A percentile compares a stretch with the other conserved stretches of the same genome.
Conservation (phyloP, 2,113 vertebrate genomes). For the Onychostruthus taczanowskii region DNA sequence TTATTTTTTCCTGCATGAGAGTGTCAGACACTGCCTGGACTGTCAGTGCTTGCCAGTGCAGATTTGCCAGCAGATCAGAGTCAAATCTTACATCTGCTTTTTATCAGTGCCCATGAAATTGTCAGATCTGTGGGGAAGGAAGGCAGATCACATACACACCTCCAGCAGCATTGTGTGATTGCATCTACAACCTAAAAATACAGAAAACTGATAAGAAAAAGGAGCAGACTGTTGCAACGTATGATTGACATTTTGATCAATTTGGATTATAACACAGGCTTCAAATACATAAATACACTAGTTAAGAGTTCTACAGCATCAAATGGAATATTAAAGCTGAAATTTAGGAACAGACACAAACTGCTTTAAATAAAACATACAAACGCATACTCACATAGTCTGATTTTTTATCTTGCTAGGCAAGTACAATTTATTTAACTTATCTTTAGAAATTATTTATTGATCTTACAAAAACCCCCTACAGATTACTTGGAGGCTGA, state of each 20-base stretch:
- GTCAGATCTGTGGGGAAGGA: not conserved
- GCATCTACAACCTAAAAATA: not conserved
- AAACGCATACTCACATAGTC: not conserved
- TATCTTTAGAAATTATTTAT: conserved; percentile 25
- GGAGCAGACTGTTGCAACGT: not conserved
- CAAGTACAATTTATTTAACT: conserved; percentile 27
- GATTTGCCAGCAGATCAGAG: not conserved
- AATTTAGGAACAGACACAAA: not conserved
- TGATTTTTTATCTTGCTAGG: not conserved
- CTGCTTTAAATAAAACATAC: not conserved
- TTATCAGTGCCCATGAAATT: not conserved
- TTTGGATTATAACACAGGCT: not conserved
- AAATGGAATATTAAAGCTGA: not conserved
- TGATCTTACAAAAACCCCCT: not conserved
- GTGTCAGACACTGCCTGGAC: not conserved
- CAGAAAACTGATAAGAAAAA: not conserved
- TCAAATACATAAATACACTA: not conserved
- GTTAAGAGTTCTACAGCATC: not conserved
- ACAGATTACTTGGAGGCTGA: not conserved
- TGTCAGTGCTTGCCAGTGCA: not conserved
- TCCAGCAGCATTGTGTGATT: not conserved
- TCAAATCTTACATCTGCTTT: conserved; percentile 28
- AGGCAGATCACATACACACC: not conserved
- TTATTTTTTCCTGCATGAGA: not conserved
- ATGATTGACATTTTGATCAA: not conserved